Evolutionary conservation across 2,888 invertebrate genomes (phyloP), one percentile per base, ranked within the genome.

Genomic region (Papilio protenor): DNA sequence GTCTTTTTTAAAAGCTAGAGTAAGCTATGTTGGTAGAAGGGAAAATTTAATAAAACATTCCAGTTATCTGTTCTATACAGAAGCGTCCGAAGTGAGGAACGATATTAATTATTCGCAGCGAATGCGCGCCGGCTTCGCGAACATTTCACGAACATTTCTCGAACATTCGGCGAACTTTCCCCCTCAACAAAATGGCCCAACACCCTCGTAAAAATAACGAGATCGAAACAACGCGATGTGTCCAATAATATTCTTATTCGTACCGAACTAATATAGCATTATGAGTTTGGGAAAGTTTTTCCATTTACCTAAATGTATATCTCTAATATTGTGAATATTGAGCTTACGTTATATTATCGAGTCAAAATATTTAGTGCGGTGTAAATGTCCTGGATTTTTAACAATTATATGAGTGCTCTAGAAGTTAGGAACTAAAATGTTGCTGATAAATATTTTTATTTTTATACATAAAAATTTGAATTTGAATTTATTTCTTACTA

Each of bases 31-130:
- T 66, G 33, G 66, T 73, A 16, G 49, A 69, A 27, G 76, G 14
- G 69, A 73, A 78, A 78, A 76, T 79, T 79, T 79, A 76, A 79
- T 79, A 76, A 79, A 59, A 79, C 76, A 79, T 76, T 73, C 52
- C 73, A 76, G 59, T 76, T 79, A 79, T 79, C 78, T 79, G 78
- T 73, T 73, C 72, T 52, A 71, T 75, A 75, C 77, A 77, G 77
- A 21, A 27, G 21, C 64, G 75, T 61, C 59, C 40, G 73, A 27
- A 70, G 76, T 23, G 52, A 45, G 52, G 47, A 33, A 75, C 52
- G 57, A 66, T 78, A 78, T 78, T 78, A 79, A 79, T 79, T 76
- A 79, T 79, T 79, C 76, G 59, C 18, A 75, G 73, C 78, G 73
- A 73, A 73, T 76, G 75, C 78, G 59, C n/a, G 76, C 23, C 40